A percentile compares a stretch with the other conserved stretches of the same genome.
These are phyloP conservation scores for Amblyteles armatorius DNA, from an alignment of 2,888 invertebrate genomes.

Conservation along the genomic window DNA sequence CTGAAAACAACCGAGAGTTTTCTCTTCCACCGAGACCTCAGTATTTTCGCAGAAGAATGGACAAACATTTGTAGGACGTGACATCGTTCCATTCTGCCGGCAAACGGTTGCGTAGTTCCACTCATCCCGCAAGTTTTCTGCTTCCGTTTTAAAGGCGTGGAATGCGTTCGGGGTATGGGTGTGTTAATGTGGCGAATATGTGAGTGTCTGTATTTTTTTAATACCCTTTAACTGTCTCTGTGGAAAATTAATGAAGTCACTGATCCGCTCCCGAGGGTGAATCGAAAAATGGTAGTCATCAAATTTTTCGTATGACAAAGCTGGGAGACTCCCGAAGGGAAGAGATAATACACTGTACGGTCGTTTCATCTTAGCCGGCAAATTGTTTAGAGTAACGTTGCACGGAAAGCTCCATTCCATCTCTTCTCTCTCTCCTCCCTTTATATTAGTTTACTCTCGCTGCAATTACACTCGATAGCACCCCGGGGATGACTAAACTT, in stretches of 20 bases:
- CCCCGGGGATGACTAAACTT: conserved; percentile 73
- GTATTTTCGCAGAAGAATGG: not conserved
- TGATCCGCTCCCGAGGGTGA: not conserved
- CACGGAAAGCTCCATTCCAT: conserved; percentile 35
- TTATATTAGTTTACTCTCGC: conserved; percentile 76
- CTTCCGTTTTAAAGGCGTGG: not conserved
- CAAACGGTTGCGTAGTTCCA: not conserved
- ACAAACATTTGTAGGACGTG: not conserved
- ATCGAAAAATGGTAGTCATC: not conserved
- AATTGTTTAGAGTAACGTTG: conserved; percentile 32
- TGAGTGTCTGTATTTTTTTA: not conserved
- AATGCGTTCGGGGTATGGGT: not conserved
- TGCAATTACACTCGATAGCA: conserved; percentile 77
- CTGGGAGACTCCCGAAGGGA: not conserved
- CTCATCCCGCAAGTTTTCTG: not conserved
- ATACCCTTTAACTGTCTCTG: not conserved
- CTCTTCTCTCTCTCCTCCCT: conserved; percentile 60
- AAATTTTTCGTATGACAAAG: not conserved
- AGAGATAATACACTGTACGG: not conserved
- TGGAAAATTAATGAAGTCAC: not conserved
- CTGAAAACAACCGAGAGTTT: conserved; percentile 31
- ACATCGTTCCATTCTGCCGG: not conserved
- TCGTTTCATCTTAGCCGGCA: not conserved
- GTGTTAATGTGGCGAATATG: not conserved
- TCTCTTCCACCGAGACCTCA: conserved; percentile 2